Evolutionary conservation across 2,888 invertebrate genomes (phyloP), one percentile per base, ranked within the genome.

Genomic region (Tachina grossa): DNA sequence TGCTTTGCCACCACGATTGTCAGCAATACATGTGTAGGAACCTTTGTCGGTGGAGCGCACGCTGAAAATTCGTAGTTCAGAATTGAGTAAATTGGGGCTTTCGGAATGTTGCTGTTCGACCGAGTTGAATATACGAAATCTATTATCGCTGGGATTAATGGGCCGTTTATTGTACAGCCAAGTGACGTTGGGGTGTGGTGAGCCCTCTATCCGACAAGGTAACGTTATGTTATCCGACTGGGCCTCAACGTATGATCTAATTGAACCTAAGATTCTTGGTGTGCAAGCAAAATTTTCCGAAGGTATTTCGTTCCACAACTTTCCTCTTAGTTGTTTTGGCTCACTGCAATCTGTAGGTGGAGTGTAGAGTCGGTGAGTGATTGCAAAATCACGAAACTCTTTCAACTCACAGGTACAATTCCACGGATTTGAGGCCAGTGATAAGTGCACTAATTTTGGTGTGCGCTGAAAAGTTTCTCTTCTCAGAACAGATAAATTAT

Each of bases 401-500:
- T 96, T 95, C 75, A 98, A 93, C 86, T 95, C 95, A 90, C 98
- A 98, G 90, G 98, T 97, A 90, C 98, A 98, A 84, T 96, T 94
- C 98, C 98, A 98, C 0, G 96, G 96, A 91, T 98, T 98, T 85
- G 95, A 95, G 87, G 95, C 95, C 1, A 98, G 93, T 76, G 96
- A 96, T 59, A 98, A 93, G 89, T 96, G 96, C 41, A 95, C 94
- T 74, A 98, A 92, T 86, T 95, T 95, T 2, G 94, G 94, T 74
- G 97, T 92, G 47, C 94, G 94, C 78, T 94, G 94, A 81, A 97
- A 94, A 9, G 95, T 94, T 83, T 95, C 95, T 65, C 94, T 93
- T 89, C 94, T 94, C 66, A 97, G 92, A 74, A 94, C 94, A 74
- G 95, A 95, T 76, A 98, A 93, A 89, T 95, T 95, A 91, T 98